Evolutionary conservation across 2,113 vertebrate genomes (phyloP).

Genomic region (Heteronetta atricapilla): DNA sequence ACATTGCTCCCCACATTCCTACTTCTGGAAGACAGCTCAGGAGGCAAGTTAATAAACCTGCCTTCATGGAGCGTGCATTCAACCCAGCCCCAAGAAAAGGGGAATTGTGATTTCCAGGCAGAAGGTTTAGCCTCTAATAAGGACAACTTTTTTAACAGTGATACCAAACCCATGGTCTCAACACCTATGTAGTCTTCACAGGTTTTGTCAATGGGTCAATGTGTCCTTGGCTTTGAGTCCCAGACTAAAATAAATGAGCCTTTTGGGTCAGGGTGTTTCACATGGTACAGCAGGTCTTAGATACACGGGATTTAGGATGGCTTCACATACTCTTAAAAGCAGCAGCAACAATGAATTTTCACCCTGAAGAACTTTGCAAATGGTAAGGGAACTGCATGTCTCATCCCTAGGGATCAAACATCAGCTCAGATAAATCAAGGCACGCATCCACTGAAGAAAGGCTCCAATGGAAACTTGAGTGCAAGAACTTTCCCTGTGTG

Average conservation of each 20-base stretch:
- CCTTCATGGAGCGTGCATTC: neutral
- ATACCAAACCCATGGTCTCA: neutral
- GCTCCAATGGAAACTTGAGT: neutral
- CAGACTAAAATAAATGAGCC: neutral
- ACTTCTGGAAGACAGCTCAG: neutral
- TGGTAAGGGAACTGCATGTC: neutral
- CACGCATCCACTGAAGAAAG: neutral
- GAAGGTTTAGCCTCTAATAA: neutral
- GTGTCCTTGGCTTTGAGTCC: neutral
- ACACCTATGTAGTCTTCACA: fast-evolving
- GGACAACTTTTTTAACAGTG: neutral
- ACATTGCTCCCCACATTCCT: neutral
- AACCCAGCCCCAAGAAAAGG: neutral
- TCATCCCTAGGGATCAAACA: neutral
- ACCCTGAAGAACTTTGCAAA: neutral
- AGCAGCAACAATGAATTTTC: neutral
- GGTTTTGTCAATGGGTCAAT: neutral
- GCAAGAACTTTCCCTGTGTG: neutral
- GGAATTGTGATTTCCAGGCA: neutral
- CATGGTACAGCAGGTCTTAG: neutral
- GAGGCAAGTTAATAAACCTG: neutral
- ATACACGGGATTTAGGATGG: neutral
- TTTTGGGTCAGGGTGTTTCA: neutral
- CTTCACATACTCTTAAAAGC: neutral
- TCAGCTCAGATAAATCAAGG: neutral